Evolutionary conservation across 2,797 vertebrate species (phyloP).

Genomic region (Clarias platycephalus): DNA sequence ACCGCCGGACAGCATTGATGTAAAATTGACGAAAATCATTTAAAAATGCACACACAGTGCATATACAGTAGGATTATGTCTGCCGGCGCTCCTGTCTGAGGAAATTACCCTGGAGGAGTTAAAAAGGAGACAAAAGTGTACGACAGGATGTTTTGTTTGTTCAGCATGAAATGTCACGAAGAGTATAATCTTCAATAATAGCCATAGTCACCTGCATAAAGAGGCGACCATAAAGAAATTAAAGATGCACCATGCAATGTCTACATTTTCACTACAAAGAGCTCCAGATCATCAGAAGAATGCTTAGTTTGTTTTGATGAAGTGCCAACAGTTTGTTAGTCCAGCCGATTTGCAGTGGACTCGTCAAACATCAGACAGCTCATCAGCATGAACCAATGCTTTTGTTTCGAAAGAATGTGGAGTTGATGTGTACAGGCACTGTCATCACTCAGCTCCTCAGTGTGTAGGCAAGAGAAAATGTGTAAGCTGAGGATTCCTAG

Average conservation of each 20-base stretch:
- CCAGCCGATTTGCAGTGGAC: constrained; percentile 1
- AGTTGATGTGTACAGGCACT: neutral
- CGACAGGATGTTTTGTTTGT: neutral
- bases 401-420: constrained; percentile 1
- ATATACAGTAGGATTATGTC: too few species aligned
- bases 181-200: neutral
- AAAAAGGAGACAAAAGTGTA: neutral
- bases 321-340: constrained; percentile 18
- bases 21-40: too few species aligned
- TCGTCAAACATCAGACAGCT: constrained; percentile 24
- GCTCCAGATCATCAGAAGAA: neutral
- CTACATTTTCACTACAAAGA: constrained; percentile 12
- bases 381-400: neutral
- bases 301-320: constrained; percentile 17
- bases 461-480: neutral
- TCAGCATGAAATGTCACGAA: neutral
- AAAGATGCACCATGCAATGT: neutral
- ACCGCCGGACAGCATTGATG: too few species aligned
- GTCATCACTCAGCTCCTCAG: constrained; percentile 24
- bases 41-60: too few species aligned
- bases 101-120: neutral
- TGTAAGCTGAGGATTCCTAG: constrained; percentile 11
- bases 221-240: too few species aligned
- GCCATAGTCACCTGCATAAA: too few species aligned
- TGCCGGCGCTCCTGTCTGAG: neutral